Base-by-base conservation (phyloP, 2,888 invertebrate species). In the Cephalotes varians region DNA sequence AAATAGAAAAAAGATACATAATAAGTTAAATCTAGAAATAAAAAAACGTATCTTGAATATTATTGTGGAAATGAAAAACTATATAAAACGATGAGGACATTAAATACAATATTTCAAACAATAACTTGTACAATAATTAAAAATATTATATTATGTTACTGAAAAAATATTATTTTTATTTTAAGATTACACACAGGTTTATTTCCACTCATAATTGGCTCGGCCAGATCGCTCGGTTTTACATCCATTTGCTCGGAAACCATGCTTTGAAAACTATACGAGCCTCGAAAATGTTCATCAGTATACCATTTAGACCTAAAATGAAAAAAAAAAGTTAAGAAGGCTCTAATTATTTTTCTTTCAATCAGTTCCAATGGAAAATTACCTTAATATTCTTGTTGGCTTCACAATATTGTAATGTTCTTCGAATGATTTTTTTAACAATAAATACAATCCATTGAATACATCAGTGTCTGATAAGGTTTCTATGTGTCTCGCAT, bases 251-350 rank as follows among this genome's bases (percentile, higher is more conserved):
- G 91, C 37, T 96, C 96, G 0, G 95, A 94, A 7, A 95, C 91
- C 58, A 96, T 88, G 85, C 96, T 96, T 88, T 96, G 95, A 92
- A 95, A 97, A 2, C 96, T 95, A 93, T 98, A 98, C 0, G 97
- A 96, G 1, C 98, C 98, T 64, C 96, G 95, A 6, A 97, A 96
- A 93, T 95, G 96, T 0, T 96, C 96, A 94, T 98, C 96, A 1
- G 95, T 95, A 85, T 95, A 95, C 98, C 98, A 98, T 2, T 94
- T 95, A 0, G 98, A 96, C 88, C 89, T 90, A 44, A 9, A 84
- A 31, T 40, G 10, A 58, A 49, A 47, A 47, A n/a, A n/a, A n/a
- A 34, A n/a, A 60, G 34, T 21, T 49, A 28, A 40, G n/a, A 10
- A 2, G 1, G 0, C 74, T 18, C 12, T n/a, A 2, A 47, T 10